Percentiles rank a stretch among this genome's conserved stretches.
phyloP scores from a whole-genome alignment of 2,888 invertebrate genomes.

The Eristalinus sepulchralis region DNA sequence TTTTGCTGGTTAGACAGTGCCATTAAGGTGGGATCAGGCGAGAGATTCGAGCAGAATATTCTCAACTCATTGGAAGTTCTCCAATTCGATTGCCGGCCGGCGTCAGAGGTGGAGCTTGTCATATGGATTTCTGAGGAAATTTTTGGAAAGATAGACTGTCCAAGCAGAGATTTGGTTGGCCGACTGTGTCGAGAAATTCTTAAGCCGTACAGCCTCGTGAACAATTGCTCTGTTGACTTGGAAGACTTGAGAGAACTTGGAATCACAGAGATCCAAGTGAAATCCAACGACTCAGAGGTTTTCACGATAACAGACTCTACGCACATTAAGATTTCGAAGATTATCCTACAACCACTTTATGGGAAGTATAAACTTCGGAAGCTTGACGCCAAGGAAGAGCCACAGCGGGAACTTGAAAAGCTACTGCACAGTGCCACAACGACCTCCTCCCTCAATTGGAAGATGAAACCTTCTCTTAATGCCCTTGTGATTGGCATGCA shows the following conservation, averaged over 20 bases:
- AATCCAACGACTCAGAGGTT: conserved; percentile 26
- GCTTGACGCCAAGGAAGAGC: conserved; percentile 74
- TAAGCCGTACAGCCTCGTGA: conserved; percentile 62
- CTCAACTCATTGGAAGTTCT: conserved; percentile 40
- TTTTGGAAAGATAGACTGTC: conserved; percentile 40
- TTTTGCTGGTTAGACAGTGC: conserved; percentile 57
- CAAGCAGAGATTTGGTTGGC: conserved; percentile 36
- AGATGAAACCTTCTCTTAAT: conserved; percentile 74
- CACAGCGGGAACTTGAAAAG: conserved; percentile 74
- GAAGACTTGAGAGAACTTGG: conserved; percentile 72
- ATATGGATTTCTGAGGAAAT: conserved; percentile 63
- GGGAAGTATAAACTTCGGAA: conserved; percentile 37
- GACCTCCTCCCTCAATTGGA: conserved; percentile 75
- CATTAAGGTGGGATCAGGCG: conserved; percentile 21
- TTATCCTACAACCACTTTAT: conserved; percentile 67
- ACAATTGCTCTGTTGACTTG: conserved; percentile 49
- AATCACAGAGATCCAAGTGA: conserved; percentile 69
- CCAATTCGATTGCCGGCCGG: not conserved
- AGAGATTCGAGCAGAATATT: not conserved
- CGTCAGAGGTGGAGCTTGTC: conserved; percentile 19
- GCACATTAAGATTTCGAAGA: conserved; percentile 72
- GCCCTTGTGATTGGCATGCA: conserved; percentile 81
- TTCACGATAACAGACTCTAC: conserved; percentile 73
- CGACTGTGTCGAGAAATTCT: conserved; percentile 54
- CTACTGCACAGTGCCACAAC: conserved; percentile 75